Evolutionary conservation across 1,140 invertebrate species (phyloP), one percentile per base, ranked within the genome.

Genomic region (Rhopalosiphum padi): DNA sequence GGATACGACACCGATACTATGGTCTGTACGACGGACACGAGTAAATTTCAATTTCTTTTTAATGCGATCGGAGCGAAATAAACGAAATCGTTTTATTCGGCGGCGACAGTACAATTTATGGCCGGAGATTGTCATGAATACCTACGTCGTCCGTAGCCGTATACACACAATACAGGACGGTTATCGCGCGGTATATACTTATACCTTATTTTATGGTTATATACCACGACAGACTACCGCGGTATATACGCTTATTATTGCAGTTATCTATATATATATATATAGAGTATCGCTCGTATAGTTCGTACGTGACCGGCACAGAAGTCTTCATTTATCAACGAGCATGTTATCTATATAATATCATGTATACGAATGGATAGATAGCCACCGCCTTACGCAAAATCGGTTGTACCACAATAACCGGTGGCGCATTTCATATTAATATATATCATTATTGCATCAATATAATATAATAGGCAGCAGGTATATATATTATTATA

Each of bases 1-100:
- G 60, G 60, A 77, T 77, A 77, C 60, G 15, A 77, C 60, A 6
- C 60, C 30, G 60, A 21, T 77, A 1, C 60, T 77, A 77, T 15
- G 25, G 60, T 15, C 30, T 18, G 60, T 18, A n/a, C n/a, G 60
- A n/a, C n/a, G 60, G 30, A 68, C 60, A 68, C 60, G 60, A 18
- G 60, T 77, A 77, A 77, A 77, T 77, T 77, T 77, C 60, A 77
- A 77, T 77, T 77, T 77, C 60, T 77, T 77, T 77, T 35, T 35
- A 77, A 77, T 18, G 4, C 60, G 60, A 68, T 68, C 60, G 30
- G 60, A 68, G 60, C n/a, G 60, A 77, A 77, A 77, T 77, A 77
- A 77, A 77, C 60, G 60, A n/a, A 77, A 77, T n/a, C 60, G 30
- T 77, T 68, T 68, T 68, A 68, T 68, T 77, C 30, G 55, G 30